Percentiles rank a stretch among this genome's conserved stretches.
phyloP scores from a whole-genome alignment of 2,113 vertebrate species.

The Channa maculata region DNA sequence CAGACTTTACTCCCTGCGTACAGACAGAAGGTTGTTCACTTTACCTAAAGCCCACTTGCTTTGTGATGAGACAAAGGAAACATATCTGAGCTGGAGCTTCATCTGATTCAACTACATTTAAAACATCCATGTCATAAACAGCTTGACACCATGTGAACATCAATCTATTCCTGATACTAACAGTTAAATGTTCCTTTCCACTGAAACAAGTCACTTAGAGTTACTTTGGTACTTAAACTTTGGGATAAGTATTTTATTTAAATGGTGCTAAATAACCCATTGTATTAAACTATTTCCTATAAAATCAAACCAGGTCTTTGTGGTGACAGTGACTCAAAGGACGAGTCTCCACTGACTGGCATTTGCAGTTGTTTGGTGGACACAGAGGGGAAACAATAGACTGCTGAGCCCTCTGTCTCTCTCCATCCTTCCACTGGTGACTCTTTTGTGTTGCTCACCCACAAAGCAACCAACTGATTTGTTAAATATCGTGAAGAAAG shows the following conservation, averaged over 20 bases:
- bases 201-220: neutral
- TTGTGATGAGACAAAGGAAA: conserved; percentile 27
- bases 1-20: too few species aligned
- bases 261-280: neutral
- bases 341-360: conserved; percentile 30
- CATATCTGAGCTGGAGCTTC: neutral
- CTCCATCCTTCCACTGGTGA: conserved; percentile 47
- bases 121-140: neutral
- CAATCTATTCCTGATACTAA: neutral
- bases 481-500: neutral
- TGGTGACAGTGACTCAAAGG: neutral
- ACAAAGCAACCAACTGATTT: neutral
- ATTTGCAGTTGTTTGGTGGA: conserved; percentile 21
- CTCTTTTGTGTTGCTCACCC: conserved; percentile 18
- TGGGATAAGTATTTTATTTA: neutral
- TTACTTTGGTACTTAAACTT: neutral
- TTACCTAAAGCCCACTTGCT: neutral
- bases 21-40: too few species aligned
- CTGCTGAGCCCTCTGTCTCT: conserved; percentile 20
- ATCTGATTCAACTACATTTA: neutral
- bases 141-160: neutral
- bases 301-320: neutral
- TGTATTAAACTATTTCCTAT: neutral
- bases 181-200: neutral
- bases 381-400: conserved; percentile 48